Conservation (phyloP, 2,797 vertebrate genomes). For the Sylvilagus floridanus region DNA sequence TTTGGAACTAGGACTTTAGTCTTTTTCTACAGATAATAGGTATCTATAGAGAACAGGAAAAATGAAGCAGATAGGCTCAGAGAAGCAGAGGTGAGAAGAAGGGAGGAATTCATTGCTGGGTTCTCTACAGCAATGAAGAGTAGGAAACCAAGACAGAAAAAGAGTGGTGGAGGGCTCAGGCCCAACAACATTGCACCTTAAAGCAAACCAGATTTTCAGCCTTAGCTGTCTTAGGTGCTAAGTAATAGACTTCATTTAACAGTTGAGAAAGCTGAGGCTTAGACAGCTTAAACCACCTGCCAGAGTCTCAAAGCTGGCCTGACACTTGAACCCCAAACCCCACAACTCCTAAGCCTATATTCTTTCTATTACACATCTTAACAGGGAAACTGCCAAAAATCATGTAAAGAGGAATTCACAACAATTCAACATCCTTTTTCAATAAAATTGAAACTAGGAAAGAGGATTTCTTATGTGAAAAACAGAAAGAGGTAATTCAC, state of each 20-base stretch:
- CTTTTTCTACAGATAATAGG: background rate
- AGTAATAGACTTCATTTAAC: background rate
- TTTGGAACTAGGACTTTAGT: conserved; percentile 5
- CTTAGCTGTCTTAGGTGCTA: background rate
- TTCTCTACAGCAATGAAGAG: background rate
- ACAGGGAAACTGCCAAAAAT: conserved; percentile 33
- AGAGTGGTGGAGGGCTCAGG: background rate
- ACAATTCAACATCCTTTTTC: background rate
- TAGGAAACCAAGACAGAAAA: background rate
- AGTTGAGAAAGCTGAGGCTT: background rate
- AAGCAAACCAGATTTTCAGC: background rate
- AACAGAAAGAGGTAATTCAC: conserved; percentile 31
- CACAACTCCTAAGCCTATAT: background rate
- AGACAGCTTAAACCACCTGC: background rate
- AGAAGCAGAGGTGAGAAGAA: background rate
- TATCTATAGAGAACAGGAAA: background rate
- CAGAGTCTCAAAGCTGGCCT: background rate
- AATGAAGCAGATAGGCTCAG: background rate
- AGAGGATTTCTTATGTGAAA: background rate
- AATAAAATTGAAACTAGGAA: conserved; percentile 48
- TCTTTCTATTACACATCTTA: background rate
- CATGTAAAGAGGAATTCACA: background rate
- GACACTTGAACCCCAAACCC: background rate
- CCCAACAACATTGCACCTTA: background rate
- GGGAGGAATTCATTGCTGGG: background rate